These are phyloP conservation scores for Chamaedrilus cognettii DNA, from an alignment of 2,888 invertebrate genomes.

Conservation along the genomic window DNA sequence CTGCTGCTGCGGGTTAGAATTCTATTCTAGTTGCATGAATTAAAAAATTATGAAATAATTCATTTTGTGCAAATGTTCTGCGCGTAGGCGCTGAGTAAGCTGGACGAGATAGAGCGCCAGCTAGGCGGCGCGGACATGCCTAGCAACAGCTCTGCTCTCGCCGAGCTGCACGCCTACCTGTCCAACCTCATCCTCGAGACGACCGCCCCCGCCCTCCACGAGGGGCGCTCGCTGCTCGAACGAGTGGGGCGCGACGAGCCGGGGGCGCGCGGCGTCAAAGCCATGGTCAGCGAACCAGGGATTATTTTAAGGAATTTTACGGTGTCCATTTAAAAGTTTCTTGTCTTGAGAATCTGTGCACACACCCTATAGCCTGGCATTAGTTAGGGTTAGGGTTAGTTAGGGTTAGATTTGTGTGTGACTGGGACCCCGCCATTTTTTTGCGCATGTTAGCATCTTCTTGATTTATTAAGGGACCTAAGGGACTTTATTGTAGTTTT, in stretches of 20 bases:
- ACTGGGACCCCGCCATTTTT: too few relatives aligned
- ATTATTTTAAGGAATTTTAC: too few relatives aligned
- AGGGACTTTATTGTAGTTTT: too few relatives aligned
- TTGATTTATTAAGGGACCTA: too few relatives aligned
- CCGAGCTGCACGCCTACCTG: constrained; percentile 70
- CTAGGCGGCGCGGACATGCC: constrained; percentile 69
- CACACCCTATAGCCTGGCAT: too few relatives aligned
- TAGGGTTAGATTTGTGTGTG: too few relatives aligned
- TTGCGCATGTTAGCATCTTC: too few relatives aligned
- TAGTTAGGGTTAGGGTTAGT: too few relatives aligned
- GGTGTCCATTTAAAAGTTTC: too few relatives aligned
- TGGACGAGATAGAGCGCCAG: constrained; percentile 76
- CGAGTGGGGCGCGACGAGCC: constrained; percentile 67
- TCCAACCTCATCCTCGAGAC: constrained; percentile 69
- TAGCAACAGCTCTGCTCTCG: constrained; percentile 69
- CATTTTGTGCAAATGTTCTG: too few relatives aligned
- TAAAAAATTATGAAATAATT: neutral
- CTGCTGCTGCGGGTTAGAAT: neutral
- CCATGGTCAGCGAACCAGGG: constrained; percentile 48
- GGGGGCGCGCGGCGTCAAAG: constrained; percentile 66
- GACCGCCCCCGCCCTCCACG: constrained; percentile 69
- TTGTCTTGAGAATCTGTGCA: too few relatives aligned
- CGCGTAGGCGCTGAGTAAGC: constrained; percentile 69
- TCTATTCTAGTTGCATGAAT: neutral
- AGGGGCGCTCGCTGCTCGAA: constrained; percentile 75